These are phyloP conservation scores for Danaus plexippus DNA, from an alignment of 1,140 invertebrate genomes.

Conservation along the genomic window DNA sequence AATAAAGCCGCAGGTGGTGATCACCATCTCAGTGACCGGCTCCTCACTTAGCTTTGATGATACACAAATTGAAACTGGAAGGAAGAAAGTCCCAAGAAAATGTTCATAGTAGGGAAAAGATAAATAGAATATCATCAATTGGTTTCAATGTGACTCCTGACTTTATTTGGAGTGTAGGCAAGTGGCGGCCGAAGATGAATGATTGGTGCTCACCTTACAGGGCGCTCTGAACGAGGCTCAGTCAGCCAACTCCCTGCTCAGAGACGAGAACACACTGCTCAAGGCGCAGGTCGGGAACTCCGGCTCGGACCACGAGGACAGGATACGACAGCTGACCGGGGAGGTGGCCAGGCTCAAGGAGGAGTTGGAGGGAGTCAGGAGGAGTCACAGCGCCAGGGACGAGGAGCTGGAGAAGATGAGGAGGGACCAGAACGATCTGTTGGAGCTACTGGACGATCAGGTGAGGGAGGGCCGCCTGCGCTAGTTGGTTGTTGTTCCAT, in stretches of 20 bases:
- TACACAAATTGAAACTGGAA: too few species aligned
- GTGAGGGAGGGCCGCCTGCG: conserved; percentile 28
- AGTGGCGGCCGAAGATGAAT: too few species aligned
- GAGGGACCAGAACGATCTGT: conserved; percentile 93
- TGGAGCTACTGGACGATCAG: conserved; percentile 86
- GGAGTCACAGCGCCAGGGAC: conserved; percentile 20
- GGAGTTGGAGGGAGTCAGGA: conserved; percentile 25
- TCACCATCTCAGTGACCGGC: neutral
- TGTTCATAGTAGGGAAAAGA: too few species aligned
- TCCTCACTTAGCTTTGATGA: neutral
- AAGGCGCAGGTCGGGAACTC: conserved; percentile 77
- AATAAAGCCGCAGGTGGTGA: too few species aligned
- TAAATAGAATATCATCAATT: too few species aligned
- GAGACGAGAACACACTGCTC: conserved; percentile 90
- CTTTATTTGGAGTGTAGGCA: too few species aligned
- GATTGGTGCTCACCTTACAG: conserved; percentile 48
- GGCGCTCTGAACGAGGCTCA: conserved; percentile 80
- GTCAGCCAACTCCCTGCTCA: conserved; percentile 81
- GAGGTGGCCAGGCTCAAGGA: conserved; percentile 25
- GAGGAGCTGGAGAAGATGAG: conserved; percentile 78
- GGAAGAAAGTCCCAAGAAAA: too few species aligned
- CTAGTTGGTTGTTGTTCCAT: too few species aligned
- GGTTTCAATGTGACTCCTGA: too few species aligned
- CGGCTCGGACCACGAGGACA: conserved; percentile 22
- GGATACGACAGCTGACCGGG: conserved; percentile 22